Evolutionary conservation across 2,797 vertebrate species (phyloP), one percentile per base, ranked within the genome.

Genomic region (Tarsius wallacei): DNA sequence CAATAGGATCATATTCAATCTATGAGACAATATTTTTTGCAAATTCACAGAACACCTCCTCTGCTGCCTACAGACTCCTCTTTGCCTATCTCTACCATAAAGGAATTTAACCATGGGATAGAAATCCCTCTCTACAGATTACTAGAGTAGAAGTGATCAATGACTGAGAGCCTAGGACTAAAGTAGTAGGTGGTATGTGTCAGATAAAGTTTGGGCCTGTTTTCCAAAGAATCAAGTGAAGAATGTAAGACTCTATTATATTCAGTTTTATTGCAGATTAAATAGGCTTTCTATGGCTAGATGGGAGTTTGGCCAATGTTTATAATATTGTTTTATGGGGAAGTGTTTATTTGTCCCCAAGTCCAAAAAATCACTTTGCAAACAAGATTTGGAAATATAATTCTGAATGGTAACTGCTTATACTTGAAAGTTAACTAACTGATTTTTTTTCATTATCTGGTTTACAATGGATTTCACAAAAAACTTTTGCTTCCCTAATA

Each of bases 351-450:
- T 78, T 86, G 16, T 88, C 66, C 77, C 36, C 28, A 63, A 14
- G 33, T 9, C 61, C 21, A 1, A 1, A 21, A 84, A 94, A 82
- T 87, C 15, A 4, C 22, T 87, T 78, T 78, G 70, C 8, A 76
- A 93, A 93, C 33, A 90, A 77, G 90, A 90, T 90, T 95, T 84
- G 57, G 24, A 6, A 71, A 77, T 59, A 59, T 2, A 95, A 64
- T 51, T 61, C 64, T 87, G 55, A 87, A 91, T 33, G 76, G 12
- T 68, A 68, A 53, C 33, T 76, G 21, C 53, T 81, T 51, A 73
- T 78, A 78, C 55, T 93, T 87, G n/a, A 22, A 83, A 78, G 55
- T 26, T 70, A 81, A 36, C 7, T 15, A 51, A 71, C 19, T 80
- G 42, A 63, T 68, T 93, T 85, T 85, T 82, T 28, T 90, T 70